Base-by-base conservation (phyloP, 2,888 invertebrate genomes). In the Erebia palarica region DNA sequence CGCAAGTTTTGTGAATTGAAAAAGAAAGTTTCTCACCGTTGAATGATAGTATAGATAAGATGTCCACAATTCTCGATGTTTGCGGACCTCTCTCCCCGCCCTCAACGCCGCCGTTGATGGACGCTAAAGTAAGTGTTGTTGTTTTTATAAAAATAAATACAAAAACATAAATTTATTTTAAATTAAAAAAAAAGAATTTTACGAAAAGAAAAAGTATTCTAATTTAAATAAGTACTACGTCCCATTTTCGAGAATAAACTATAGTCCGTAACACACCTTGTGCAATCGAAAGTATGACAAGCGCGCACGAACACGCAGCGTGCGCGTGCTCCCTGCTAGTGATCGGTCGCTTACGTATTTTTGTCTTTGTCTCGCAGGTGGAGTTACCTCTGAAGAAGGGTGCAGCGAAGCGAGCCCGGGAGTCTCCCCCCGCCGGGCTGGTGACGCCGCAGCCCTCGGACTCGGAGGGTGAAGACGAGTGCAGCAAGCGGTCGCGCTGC, bases 371-470 rank as follows among this genome's bases (percentile, higher is more conserved):
- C 86, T 83, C 85, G 76, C 92, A 87, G 92, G 87, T 91, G 78
- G 93, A 89, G 81, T 80, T 89, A 79, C 91, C 91, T 79, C 77
- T 88, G 81, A 90, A 90, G 84, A 89, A 89, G 82, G 89, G 88
- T 70, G 88, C 88, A 21, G 68, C 86, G 77, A 91, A 91, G 81
- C 87, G 91, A 27, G 86, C 84, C 73, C 80, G 86, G 66, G 88
- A 88, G 80, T 84, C 87, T 2, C 82, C 86, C 67, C 84, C 87
- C 68, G 82, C 87, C 65, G 92, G 92, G 69, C 88, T 94, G 78
- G 94, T 96, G 70, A 97, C 97, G 3, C 97, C 97, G 0, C 97
- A 97, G 86, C 96, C 97, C 21, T 97, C 97, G 0, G 97, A 98
- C 86, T 96, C 97, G 0, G 97, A 97, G 90, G 94, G 96, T 78